These are phyloP conservation scores for Boulengeromyrus knoepffleri DNA, from an alignment of 2,113 vertebrate genomes.

Conservation along the genomic window DNA sequence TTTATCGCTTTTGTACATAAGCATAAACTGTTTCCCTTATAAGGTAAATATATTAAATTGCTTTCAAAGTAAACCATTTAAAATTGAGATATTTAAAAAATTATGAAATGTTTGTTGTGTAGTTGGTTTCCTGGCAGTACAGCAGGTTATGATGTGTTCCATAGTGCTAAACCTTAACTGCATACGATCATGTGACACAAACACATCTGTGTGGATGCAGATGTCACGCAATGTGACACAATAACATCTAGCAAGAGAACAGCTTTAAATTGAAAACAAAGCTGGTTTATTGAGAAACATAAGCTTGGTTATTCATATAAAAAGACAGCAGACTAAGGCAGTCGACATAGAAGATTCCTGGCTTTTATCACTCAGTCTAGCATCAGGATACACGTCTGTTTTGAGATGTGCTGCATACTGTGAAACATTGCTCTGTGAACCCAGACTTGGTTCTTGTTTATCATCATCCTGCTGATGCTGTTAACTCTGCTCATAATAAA, in stretches of 20 bases:
- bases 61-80: background rate
- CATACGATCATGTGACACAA: background rate
- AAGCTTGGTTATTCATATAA: constrained; percentile 37
- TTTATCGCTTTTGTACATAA: background rate
- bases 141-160: background rate
- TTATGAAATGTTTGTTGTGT: background rate
- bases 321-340: constrained; percentile 21
- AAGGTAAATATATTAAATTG: background rate
- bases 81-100: background rate
- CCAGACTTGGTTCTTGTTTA: background rate
- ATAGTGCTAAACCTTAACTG: background rate
- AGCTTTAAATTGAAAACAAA: constrained; percentile 2
- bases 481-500: constrained; percentile 6
- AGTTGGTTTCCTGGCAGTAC: background rate
- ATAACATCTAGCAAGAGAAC: background rate
- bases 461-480: background rate
- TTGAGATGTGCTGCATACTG: constrained; percentile 32
- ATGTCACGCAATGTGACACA: background rate
- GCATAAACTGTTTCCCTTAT: background rate
- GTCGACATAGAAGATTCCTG: background rate
- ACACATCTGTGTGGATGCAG: background rate
- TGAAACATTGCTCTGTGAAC: constrained; percentile 19
- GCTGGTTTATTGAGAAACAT: constrained; percentile 11
- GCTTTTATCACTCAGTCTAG: background rate
- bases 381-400: background rate